Evolutionary conservation across 2,797 vertebrate genomes (phyloP).

Genomic region (Vespertilio murinus): DNA sequence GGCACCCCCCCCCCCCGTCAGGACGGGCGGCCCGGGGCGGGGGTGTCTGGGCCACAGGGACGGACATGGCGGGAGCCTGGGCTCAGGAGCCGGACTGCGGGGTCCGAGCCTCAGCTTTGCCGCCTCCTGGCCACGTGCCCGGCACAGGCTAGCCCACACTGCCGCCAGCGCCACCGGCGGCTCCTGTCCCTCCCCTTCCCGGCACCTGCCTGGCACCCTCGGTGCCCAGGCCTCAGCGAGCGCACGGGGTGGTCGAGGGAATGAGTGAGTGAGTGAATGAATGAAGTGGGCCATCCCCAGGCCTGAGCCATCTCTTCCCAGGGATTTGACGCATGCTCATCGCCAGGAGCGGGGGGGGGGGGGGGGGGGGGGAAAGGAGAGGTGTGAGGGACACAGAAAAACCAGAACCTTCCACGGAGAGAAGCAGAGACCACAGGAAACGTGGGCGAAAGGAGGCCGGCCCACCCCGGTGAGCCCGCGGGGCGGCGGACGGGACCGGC

Average conservation of each 20-base stretch:
- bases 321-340: neutral
- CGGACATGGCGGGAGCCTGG: accelerated
- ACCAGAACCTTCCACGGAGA: neutral
- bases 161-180: neutral
- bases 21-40: no score
- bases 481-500: accelerated
- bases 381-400: neutral
- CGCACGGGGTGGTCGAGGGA: neutral
- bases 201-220: neutral
- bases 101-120: neutral
- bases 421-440: neutral
- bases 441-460: neutral
- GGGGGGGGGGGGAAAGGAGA: no score
- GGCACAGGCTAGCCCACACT: neutral
- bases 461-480: accelerated
- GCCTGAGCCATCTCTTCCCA: neutral
- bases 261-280: neutral
- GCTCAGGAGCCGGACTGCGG: neutral
- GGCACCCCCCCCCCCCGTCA: no score
- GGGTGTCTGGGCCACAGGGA: neutral
- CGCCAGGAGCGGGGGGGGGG: no score
- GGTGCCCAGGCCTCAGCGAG: neutral
- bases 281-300: neutral
- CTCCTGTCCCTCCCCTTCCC: neutral
- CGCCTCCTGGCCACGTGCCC: neutral